phyloP scores from a whole-genome alignment of 2,113 vertebrate genomes.

The Vidua chalybeata region DNA sequence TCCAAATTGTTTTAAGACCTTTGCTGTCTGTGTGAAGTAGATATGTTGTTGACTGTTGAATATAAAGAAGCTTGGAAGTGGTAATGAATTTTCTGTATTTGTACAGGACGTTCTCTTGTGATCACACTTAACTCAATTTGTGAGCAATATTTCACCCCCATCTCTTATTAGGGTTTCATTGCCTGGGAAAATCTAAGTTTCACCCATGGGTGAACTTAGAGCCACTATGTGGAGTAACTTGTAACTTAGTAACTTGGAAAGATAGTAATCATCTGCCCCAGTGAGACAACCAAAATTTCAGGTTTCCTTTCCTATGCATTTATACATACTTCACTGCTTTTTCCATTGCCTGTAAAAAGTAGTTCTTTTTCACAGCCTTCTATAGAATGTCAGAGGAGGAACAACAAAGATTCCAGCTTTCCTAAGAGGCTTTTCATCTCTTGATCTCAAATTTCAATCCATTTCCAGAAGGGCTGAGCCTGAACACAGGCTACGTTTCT shows the following conservation, averaged over 20 bases:
- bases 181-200: neutral
- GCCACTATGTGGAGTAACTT: neutral
- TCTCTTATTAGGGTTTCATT: neutral
- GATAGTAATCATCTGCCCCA: neutral
- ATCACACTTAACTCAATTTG: neutral
- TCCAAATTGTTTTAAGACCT: neutral
- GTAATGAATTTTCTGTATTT: neutral
- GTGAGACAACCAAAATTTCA: neutral
- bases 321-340: neutral
- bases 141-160: neutral
- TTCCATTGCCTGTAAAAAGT: neutral
- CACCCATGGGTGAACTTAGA: neutral
- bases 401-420: neutral
- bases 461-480: neutral
- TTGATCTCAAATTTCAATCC: neutral
- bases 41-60: neutral
- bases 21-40: neutral
- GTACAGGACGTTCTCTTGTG: neutral
- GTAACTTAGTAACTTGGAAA: neutral
- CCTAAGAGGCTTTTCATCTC: neutral
- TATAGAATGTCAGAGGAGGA: neutral
- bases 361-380: neutral
- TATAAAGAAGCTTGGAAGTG: neutral
- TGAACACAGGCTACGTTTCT: neutral
- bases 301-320: neutral